Base-by-base conservation (phyloP, 2,113 vertebrate species). In the Dascyllus trimaculatus region DNA sequence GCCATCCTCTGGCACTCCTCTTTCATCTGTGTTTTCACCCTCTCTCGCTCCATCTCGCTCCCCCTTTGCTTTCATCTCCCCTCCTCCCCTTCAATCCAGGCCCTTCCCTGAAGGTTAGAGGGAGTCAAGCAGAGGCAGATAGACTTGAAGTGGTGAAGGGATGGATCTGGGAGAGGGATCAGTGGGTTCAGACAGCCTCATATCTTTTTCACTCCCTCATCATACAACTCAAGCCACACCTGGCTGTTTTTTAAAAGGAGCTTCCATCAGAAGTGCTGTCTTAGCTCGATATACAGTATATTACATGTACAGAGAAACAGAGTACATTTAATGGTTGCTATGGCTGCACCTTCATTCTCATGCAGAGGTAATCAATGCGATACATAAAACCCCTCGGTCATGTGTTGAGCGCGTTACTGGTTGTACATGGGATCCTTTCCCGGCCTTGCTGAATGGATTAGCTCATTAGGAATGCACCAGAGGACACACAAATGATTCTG, bases 391-490 rank as follows among this genome's bases (percentile, higher is more conserved):
- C 18, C 14, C 14, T 19, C 2, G 21, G 75, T 82, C 75, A 69
- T 75, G 71, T 48, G 63, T 11, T 5, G 40, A 14, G 29, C 64
- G 71, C 45, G 51, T 54, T 40, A 25, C 63, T 54, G 52, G 75
- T 53, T 22, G 38, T 13, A 61, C 68, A 73, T 45, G 35, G 62
- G 58, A 51, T 63, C 49, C 43, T 81, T 75, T 75, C 32, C 62
- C 51, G 85, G 32, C 63, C 56, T 62, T 61, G 43, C 48, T 75
- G 62, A 88, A 85, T 85, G 73, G 81, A 91, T 89, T 80, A 72
- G 81, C 73, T 88, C 66, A 81, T 93, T 84, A 89, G 70, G 68
- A 89, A 91, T 85, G 88, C 71, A 66, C 46, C 32, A 69, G 64
- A 80, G 78, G 75, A 89, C 52, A 66, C 32, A 53, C 63, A 72